Conservation (phyloP, 2,888 invertebrate species). For the Mystacides longicornis region DNA sequence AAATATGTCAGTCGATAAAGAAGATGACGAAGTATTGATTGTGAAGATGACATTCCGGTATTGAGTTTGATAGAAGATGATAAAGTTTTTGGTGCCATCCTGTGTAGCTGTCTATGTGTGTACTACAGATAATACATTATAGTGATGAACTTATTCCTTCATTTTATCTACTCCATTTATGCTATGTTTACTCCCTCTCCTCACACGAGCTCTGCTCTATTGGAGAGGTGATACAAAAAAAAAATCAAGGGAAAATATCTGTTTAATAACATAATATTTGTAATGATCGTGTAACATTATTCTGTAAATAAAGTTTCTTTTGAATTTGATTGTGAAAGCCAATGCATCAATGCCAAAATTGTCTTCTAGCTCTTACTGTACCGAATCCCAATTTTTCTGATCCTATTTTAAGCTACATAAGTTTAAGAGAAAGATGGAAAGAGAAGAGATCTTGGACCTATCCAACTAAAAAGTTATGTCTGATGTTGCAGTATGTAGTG, state of each 20-base stretch:
- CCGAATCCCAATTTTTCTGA: background rate
- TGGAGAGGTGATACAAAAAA: no score
- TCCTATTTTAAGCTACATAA: background rate
- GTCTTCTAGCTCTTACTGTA: background rate
- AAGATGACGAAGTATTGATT: background rate
- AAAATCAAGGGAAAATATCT: no score
- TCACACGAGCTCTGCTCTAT: no score
- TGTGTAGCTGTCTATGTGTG: no score
- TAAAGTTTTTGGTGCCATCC: background rate
- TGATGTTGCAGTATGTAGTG: background rate
- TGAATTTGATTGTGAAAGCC: no score
- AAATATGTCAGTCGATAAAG: no score
- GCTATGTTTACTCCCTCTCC: no score
- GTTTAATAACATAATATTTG: no score
- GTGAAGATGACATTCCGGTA: background rate
- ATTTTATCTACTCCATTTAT: no score
- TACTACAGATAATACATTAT: background rate
- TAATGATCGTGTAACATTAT: no score
- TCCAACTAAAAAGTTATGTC: background rate
- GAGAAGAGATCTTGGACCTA: background rate
- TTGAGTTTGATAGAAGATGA: background rate
- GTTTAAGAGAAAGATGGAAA: conserved; percentile 1
- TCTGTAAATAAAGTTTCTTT: no score
- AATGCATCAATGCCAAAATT: background rate
- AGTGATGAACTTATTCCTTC: no score